These are phyloP conservation scores for Onychorhynchus coronatus DNA, from an alignment of 2,113 vertebrate genomes.

Conservation along the genomic window DNA sequence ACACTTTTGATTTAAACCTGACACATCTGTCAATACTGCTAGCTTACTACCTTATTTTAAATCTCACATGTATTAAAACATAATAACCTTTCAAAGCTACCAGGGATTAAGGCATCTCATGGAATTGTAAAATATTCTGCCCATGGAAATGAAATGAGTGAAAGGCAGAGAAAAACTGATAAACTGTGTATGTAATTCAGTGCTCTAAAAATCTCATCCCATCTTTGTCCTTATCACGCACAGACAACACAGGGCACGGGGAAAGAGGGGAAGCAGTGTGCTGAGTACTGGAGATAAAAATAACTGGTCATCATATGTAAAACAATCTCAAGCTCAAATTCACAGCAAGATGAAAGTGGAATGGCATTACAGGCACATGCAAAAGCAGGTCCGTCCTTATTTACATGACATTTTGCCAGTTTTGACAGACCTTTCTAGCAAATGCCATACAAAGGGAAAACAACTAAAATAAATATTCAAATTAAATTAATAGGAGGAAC, in stretches of 20 bases:
- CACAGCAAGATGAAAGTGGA: background rate
- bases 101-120: background rate
- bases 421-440: background rate
- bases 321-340: slow-evolving; percentile 2
- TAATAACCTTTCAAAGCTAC: background rate
- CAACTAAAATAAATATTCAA: background rate
- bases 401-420: background rate
- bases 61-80: background rate
- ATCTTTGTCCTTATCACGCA: background rate
- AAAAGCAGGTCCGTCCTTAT: background rate
- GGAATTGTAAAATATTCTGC: background rate
- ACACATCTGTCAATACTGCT: background rate
- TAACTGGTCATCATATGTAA: background rate
- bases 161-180: background rate
- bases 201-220: background rate
- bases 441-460: background rate
- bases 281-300: background rate
- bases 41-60: background rate
- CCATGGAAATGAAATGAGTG: background rate
- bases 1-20: slow-evolving; percentile 3
- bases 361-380: background rate
- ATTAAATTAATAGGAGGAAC: background rate
- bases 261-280: background rate
- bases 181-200: background rate
- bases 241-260: background rate